Percentiles rank a stretch among this genome's conserved stretches.
These are phyloP conservation scores for Melanocharis versteri DNA, from an alignment of 2,113 vertebrate species.

Conservation along the genomic window DNA sequence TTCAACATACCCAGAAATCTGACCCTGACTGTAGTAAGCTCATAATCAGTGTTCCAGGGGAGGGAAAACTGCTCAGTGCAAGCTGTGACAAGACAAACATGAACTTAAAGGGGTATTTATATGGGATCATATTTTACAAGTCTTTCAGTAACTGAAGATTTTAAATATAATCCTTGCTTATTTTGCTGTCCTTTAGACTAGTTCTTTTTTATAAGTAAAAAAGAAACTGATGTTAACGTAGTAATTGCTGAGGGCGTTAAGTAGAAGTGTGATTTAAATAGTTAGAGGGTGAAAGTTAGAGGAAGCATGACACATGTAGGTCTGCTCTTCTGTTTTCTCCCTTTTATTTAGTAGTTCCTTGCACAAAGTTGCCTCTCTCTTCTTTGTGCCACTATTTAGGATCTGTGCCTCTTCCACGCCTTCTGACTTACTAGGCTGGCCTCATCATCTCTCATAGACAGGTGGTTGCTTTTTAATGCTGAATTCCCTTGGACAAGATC, in stretches of 20 bases:
- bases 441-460: not conserved
- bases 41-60: accelerated
- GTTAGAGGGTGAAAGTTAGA: not conserved
- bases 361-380: not conserved
- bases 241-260: not conserved
- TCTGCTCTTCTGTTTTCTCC: not conserved
- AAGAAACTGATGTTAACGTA: not conserved
- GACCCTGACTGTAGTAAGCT: not conserved
- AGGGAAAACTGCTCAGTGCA: not conserved
- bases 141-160: not conserved
- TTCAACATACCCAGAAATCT: not conserved
- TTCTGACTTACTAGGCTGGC: not conserved
- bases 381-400: not conserved
- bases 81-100: not conserved
- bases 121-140: not conserved
- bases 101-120: not conserved
- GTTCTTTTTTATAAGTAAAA: not conserved
- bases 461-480: not conserved
- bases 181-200: not conserved
- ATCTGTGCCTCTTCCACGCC: not conserved
- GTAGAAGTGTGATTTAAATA: not conserved
- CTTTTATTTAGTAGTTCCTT: not conserved
- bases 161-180: not conserved
- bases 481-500: not conserved
- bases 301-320: not conserved